A percentile compares a stretch with the other conserved stretches of the same genome.
Conservation (phyloP, 2,113 vertebrate genomes). For the Phodopus roborovskii region DNA sequence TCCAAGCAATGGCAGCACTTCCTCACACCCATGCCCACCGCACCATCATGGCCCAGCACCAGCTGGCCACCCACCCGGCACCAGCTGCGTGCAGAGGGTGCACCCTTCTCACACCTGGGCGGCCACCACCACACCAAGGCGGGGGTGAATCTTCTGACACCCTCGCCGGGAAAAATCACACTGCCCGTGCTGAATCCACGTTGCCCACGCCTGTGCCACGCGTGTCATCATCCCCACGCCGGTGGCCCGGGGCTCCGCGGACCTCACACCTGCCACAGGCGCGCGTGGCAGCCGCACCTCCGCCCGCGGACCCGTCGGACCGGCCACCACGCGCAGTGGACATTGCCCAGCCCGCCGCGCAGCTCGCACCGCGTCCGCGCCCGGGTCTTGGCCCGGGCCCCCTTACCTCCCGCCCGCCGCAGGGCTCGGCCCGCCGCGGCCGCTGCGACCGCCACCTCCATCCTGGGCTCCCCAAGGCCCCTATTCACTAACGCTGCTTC, state of each 20-base stretch:
- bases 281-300: constrained; percentile 63
- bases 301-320: constrained; percentile 48
- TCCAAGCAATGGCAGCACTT: constrained; percentile 8
- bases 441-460: constrained; percentile 82
- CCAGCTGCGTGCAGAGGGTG: background rate
- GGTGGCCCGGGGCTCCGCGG: background rate
- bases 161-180: background rate
- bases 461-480: constrained; percentile 85
- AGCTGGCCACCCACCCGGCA: background rate
- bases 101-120: constrained; percentile 44
- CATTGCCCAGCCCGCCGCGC: constrained; percentile 56
- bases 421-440: constrained; percentile 73
- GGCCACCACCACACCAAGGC: constrained; percentile 21
- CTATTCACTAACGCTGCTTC: constrained; percentile 85
- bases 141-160: constrained; percentile 51
- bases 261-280: constrained; percentile 74
- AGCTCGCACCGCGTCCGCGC: constrained; percentile 25
- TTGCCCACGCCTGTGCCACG: constrained; percentile 49
- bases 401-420: constrained; percentile 73
- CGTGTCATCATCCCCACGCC: constrained; percentile 39
- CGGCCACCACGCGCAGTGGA: constrained; percentile 39
- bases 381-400: background rate
- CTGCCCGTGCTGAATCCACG: constrained; percentile 63
- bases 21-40: background rate
- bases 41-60: background rate